phyloP scores from a whole-genome alignment of 2,113 vertebrate species.

The Bombycilla garrulus region DNA sequence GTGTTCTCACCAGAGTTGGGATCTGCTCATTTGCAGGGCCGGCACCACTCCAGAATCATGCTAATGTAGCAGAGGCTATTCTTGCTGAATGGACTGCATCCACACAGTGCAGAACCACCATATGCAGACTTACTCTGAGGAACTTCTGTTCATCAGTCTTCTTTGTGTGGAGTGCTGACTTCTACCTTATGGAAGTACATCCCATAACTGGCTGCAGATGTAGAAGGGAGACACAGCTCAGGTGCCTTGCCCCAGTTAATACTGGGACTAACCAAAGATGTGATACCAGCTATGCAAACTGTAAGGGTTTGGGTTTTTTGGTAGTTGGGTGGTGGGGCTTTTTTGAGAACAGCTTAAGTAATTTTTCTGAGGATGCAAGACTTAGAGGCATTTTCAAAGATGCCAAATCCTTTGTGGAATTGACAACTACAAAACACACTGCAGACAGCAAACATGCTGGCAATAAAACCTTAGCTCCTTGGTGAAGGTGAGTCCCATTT shows the following conservation, averaged over 20 bases:
- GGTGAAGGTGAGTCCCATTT: conserved; percentile 56
- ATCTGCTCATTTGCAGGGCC: background rate
- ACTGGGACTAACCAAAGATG: background rate
- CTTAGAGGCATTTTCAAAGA: conserved; percentile 44
- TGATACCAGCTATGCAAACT: background rate
- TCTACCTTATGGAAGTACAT: background rate
- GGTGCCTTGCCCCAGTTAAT: background rate
- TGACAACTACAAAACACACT: conserved; percentile 39
- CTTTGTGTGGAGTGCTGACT: background rate
- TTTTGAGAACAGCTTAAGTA: background rate
- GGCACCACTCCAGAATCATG: background rate
- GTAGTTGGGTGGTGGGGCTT: background rate
- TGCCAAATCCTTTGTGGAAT: conserved; percentile 29
- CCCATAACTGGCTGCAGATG: background rate
- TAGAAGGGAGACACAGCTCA: background rate
- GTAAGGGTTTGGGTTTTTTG: background rate
- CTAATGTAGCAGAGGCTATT: background rate
- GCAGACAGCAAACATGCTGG: conserved; percentile 64
- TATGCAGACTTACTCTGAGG: background rate
- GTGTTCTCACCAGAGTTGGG: background rate
- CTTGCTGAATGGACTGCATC: background rate
- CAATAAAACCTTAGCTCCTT: conserved; percentile 62
- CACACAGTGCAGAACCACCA: background rate
- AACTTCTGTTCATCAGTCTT: background rate
- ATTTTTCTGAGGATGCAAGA: background rate